These are phyloP conservation scores for Megalopta genalis DNA, from an alignment of 1,140 invertebrate species.

Conservation along the genomic window DNA sequence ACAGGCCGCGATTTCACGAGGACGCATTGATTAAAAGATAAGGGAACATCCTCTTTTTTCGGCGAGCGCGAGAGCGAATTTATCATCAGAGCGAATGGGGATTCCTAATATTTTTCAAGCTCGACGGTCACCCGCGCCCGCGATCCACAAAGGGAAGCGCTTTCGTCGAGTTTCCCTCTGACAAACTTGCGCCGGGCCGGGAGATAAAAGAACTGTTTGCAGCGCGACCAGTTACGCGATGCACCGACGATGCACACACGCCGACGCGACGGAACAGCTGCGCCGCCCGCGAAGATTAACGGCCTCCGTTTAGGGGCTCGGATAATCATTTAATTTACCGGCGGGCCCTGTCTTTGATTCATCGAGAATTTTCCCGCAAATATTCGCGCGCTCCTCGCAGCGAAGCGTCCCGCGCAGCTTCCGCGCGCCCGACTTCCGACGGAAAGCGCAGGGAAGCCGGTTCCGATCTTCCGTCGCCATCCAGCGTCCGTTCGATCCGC, in stretches of 20 bases:
- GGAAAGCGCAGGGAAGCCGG: not conserved
- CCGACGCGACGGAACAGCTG: not conserved
- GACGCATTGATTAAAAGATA: not conserved
- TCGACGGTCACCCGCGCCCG: not conserved
- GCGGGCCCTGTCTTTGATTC: not conserved
- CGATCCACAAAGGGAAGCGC: not conserved
- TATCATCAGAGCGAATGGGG: not conserved
- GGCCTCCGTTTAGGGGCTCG: not conserved
- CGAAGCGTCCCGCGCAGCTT: not conserved
- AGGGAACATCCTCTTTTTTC: not conserved
- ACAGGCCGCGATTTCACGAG: not conserved
- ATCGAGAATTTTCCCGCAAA: constrained; percentile 4
- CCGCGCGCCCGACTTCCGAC: not conserved
- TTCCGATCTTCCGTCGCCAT: too few relatives aligned
- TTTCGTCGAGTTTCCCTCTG: not conserved
- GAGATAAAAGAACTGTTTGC: not conserved
- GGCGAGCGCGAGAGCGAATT: not conserved
- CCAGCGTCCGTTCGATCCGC: too few relatives aligned
- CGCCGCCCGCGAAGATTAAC: not conserved
- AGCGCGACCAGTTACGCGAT: not conserved
- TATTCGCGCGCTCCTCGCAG: not conserved
- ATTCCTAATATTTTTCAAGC: not conserved
- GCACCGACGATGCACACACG: not conserved
- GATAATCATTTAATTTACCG: constrained; percentile 29
- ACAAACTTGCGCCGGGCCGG: not conserved